A percentile compares a stretch with the other conserved stretches of the same genome.
phyloP scores from a whole-genome alignment of 1,140 invertebrate species.

The Pogonomyrmex barbatus region DNA sequence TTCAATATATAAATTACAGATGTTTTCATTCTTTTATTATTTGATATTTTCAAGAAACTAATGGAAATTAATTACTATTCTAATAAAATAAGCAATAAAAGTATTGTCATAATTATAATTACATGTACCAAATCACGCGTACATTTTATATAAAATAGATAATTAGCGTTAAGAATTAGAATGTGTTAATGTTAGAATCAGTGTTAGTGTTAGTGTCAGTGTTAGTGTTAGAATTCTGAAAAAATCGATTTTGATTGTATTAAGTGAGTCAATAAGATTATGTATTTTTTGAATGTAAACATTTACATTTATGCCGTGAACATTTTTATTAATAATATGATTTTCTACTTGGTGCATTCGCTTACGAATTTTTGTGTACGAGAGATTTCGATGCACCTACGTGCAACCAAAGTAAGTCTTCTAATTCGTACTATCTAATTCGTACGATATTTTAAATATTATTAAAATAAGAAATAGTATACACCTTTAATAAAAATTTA shows the following conservation, averaged over 20 bases:
- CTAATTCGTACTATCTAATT: not conserved
- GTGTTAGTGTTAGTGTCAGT: not conserved
- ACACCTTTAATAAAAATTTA: not conserved
- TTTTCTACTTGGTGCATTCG: constrained; percentile 28
- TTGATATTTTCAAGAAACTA: not conserved
- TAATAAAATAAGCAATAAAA: not conserved
- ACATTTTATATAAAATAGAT: not conserved
- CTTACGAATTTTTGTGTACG: constrained; percentile 51
- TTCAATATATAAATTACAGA: not conserved
- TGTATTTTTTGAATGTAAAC: not conserved
- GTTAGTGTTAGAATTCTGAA: not conserved
- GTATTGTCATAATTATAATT: not conserved
- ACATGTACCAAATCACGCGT: not conserved
- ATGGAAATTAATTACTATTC: not conserved
- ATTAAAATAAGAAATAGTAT: not conserved
- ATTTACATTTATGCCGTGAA: not conserved
- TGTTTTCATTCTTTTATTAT: not conserved
- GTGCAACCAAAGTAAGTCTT: constrained; percentile 28
- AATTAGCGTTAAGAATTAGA: too few relatives aligned
- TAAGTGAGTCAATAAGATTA: not conserved
- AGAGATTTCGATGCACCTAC: constrained; percentile 46
- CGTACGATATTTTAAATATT: not conserved
- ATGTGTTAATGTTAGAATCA: too few relatives aligned
- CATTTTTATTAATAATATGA: not conserved
- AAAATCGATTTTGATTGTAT: not conserved